These are phyloP conservation scores for Turnix velox DNA, from an alignment of 2,113 vertebrate species.

Conservation along the genomic window DNA sequence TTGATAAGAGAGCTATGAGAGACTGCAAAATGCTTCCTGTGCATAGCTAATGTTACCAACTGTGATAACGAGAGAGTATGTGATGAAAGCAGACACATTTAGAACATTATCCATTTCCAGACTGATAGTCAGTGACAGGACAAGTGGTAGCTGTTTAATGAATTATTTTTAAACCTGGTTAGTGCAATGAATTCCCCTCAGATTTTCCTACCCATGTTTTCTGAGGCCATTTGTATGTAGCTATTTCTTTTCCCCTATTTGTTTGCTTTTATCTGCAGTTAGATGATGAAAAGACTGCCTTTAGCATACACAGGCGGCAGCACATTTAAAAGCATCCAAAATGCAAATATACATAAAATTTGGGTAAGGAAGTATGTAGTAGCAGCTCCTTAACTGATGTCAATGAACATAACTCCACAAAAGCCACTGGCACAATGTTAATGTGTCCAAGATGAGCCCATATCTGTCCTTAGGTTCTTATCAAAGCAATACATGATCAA, in stretches of 20 bases:
- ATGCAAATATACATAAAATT: constrained; percentile 10
- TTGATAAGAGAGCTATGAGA: constrained; percentile 26
- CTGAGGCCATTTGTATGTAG: constrained; percentile 7
- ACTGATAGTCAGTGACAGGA: constrained; percentile 34
- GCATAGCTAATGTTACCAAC: constrained; percentile 10
- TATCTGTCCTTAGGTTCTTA: background rate
- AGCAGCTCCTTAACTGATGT: background rate
- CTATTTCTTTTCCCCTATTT: background rate
- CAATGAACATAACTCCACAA: background rate
- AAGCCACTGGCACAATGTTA: background rate
- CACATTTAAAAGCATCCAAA: background rate
- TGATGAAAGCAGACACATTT: constrained; percentile 29
- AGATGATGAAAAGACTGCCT: background rate
- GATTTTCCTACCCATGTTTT: background rate
- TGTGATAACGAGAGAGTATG: background rate
- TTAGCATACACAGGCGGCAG: background rate
- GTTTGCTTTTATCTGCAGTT: constrained; percentile 8
- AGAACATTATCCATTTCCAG: constrained; percentile 50
- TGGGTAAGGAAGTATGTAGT: background rate
- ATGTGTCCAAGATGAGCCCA: background rate
- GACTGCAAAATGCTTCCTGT: constrained; percentile 41
- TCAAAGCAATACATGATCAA: constrained; percentile 49
- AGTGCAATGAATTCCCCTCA: background rate
- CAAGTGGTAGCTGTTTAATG: constrained; percentile 47
- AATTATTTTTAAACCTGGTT: constrained; percentile 42